Percentiles rank a stretch among this genome's conserved stretches.
These are phyloP conservation scores for Pangasius krempfi DNA, from an alignment of 2,797 vertebrate species.

Conservation along the genomic window DNA sequence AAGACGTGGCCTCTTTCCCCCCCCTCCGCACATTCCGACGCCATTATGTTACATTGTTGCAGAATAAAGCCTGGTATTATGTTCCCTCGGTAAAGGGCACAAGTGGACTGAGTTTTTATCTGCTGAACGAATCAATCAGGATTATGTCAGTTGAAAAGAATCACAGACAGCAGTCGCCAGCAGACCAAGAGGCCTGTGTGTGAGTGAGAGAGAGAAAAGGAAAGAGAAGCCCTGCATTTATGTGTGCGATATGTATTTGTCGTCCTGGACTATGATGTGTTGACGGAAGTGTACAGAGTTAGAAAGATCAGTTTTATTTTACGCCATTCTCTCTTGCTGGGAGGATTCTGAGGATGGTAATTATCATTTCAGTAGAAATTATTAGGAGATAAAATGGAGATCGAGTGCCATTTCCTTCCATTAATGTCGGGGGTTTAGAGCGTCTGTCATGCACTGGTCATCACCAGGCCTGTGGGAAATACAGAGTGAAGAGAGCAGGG, in stretches of 20 bases:
- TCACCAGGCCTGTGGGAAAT: constrained; percentile 87
- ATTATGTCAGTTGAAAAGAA: constrained; percentile 99
- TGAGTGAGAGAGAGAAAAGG: constrained; percentile 41
- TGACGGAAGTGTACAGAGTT: constrained; percentile 79
- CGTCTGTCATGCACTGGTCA: constrained; percentile 87
- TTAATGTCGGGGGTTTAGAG: constrained; percentile 89
- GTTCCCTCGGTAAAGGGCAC: constrained; percentile 97
- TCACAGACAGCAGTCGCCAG: constrained; percentile 89
- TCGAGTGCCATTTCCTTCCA: constrained; percentile 94
- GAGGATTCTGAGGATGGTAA: constrained; percentile 86
- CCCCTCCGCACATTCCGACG: constrained; percentile 88
- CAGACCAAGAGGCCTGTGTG: constrained; percentile 66
- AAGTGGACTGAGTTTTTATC: constrained; percentile 99
- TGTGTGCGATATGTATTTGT: constrained; percentile 78
- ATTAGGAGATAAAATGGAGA: constrained; percentile 95
- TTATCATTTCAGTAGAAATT: constrained; percentile 98
- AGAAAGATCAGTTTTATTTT: constrained; percentile 56
- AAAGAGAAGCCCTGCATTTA: constrained; percentile 20
- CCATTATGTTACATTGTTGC: constrained; percentile 99
- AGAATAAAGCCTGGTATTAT: constrained; percentile 99
- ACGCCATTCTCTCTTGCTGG: constrained; percentile 62
- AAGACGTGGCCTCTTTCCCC: constrained; percentile 86
- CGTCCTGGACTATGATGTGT: constrained; percentile 79
- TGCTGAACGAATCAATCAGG: constrained; percentile 99
- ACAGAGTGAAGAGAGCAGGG: constrained; percentile 74